Evolutionary conservation across 2,888 invertebrate species (phyloP), one percentile per base, ranked within the genome.

Genomic region (Hemithea aestivaria): DNA sequence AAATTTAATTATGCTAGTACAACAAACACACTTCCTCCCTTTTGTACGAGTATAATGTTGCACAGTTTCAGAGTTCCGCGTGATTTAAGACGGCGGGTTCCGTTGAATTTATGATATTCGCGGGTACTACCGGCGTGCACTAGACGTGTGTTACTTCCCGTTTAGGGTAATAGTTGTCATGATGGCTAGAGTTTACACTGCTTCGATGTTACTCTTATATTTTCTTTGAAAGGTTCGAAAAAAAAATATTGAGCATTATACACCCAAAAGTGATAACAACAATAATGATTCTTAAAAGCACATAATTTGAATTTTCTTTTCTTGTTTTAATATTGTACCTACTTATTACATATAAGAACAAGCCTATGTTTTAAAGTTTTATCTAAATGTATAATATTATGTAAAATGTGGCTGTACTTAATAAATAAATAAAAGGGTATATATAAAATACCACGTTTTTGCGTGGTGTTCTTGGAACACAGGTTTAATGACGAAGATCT

Each of bases 71-170:
- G 11, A 9, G 28, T 24, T 71, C 59, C 62, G 31, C 44, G 57
- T 65, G 69, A 70, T 68, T 72, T 66, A 68, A 63, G 66, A 50
- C 43, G 56, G 49, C 50, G 52, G 46, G 40, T 54, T 58, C 57
- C 47, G 51, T 36, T 57, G 62, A 62, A 64, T 69, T 66, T 62
- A 66, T 66, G 62, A 67, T 67, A 65, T 59, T 51, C 54, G 41
- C 56, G 40, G 51, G 57, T 58, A 53, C 58, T 62, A 62, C 64
- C 66, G 58, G 63, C 42, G 42, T 53, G 35, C 43, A 50, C 51
- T 49, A 56, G 63, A 66, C 64, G 51, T 59, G 55, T 40, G 45
- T 51, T 48, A 38, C 51, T 55, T 58, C 56, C 51, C 46, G 55
- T 42, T 33, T 41, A 45, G 31, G 53, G 53, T 48, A 58, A 42